These are phyloP conservation scores for Glossophaga mutica DNA, from an alignment of 2,797 vertebrate genomes.

Conservation along the genomic window DNA sequence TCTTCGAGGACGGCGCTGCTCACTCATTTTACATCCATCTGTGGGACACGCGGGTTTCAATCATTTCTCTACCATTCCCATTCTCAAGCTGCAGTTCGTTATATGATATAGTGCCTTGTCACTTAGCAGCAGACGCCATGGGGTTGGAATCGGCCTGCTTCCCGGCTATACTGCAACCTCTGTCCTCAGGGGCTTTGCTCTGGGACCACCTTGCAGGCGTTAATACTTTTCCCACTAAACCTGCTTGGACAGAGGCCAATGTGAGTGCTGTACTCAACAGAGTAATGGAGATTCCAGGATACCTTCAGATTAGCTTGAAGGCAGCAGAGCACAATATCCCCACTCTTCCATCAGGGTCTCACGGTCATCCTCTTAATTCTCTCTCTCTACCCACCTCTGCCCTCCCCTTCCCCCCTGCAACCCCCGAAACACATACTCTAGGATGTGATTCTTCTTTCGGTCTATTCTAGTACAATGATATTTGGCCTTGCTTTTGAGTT, in stretches of 20 bases:
- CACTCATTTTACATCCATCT: slow-evolving; percentile 43
- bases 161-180: slow-evolving; percentile 44
- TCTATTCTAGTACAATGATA: not conserved
- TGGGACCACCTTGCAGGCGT: slow-evolving; percentile 73
- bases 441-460: not conserved
- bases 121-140: not conserved
- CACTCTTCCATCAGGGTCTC: not conserved
- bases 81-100: not conserved
- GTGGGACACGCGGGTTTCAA: not conserved
- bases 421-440: not conserved
- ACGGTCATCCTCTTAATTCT: not conserved
- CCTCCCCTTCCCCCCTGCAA: not conserved
- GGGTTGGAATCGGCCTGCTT: not conserved
- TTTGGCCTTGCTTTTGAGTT: not conserved
- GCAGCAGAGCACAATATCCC: not conserved
- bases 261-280: not conserved
- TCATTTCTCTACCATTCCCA: not conserved
- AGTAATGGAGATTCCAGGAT: slow-evolving; percentile 53
- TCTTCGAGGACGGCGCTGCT: not conserved
- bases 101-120: slow-evolving; percentile 32
- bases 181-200: slow-evolving; percentile 49
- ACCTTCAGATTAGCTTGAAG: not conserved
- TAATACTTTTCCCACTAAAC: slow-evolving; percentile 70
- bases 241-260: slow-evolving; percentile 58
- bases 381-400: not conserved